Evolutionary conservation across 1,140 invertebrate species (phyloP).

Genomic region (Branchinecta lynchi): DNA sequence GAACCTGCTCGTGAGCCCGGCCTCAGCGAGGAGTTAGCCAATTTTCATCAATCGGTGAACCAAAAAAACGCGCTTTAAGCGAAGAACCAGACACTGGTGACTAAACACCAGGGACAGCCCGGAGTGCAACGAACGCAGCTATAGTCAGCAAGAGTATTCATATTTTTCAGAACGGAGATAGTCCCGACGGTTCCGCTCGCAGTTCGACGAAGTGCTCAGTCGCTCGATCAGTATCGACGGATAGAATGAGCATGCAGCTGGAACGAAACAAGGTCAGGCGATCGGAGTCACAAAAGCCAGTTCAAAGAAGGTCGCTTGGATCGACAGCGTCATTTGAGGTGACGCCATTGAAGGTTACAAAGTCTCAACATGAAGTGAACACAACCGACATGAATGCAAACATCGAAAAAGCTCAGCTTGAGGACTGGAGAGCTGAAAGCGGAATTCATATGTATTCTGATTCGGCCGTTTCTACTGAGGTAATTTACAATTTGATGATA

Average conservation of each 20-base stretch:
- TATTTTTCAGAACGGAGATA: constrained; percentile 1
- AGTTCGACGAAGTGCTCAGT: not conserved
- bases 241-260: not conserved
- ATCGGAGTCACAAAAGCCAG: not conserved
- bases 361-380: not conserved
- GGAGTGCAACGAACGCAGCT: no score
- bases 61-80: no score
- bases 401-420: not conserved
- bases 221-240: not conserved
- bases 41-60: no score
- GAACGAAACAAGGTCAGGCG: not conserved
- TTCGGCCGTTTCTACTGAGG: not conserved
- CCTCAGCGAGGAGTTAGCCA: no score
- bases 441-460: constrained; percentile 1
- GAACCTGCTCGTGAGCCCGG: no score
- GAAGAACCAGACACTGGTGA: no score
- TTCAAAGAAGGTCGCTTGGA: not conserved
- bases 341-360: not conserved
- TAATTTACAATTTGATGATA: not conserved
- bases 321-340: not conserved
- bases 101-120: no score
- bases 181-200: not conserved
- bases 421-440: not conserved
- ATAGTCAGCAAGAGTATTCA: no score
- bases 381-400: not conserved